A percentile compares a stretch with the other conserved stretches of the same genome.
These are phyloP conservation scores for Propithecus perrieri DNA, from an alignment of 2,797 vertebrate species.

Conservation along the genomic window DNA sequence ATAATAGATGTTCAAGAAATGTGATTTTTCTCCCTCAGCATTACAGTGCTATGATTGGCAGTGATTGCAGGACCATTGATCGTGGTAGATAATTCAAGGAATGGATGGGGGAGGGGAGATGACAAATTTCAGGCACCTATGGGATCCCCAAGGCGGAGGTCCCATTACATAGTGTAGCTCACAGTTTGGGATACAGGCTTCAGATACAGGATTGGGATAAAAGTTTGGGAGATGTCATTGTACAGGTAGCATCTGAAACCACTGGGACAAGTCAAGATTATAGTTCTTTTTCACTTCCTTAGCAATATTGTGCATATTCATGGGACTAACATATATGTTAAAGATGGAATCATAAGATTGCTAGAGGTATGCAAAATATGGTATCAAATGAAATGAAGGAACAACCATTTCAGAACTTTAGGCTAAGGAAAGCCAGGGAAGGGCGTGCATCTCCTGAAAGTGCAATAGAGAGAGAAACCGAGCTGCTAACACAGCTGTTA, in stretches of 20 bases:
- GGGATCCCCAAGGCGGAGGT: neutral
- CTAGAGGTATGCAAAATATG: neutral
- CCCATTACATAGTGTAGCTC: neutral
- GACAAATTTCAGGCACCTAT: neutral
- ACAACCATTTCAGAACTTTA: conserved; percentile 28
- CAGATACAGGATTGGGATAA: neutral
- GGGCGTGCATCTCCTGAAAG: neutral
- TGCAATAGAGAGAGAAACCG: neutral
- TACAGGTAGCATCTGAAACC: neutral
- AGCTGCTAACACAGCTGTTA: neutral
- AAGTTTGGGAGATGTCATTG: neutral
- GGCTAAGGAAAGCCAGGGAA: neutral
- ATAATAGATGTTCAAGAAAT: neutral
- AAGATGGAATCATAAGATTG: neutral
- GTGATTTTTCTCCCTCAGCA: neutral
- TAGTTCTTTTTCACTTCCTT: neutral
- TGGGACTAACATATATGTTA: neutral
- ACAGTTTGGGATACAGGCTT: neutral
- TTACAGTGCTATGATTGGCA: neutral
- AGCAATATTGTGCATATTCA: neutral
- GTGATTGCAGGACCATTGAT: neutral
- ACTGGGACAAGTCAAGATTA: neutral
- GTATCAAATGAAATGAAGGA: neutral
- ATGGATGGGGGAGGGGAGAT: neutral
- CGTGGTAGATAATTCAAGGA: neutral